Evolutionary conservation across 2,888 invertebrate species (phyloP).

Genomic region (Xanthorhoe spadicearia): DNA sequence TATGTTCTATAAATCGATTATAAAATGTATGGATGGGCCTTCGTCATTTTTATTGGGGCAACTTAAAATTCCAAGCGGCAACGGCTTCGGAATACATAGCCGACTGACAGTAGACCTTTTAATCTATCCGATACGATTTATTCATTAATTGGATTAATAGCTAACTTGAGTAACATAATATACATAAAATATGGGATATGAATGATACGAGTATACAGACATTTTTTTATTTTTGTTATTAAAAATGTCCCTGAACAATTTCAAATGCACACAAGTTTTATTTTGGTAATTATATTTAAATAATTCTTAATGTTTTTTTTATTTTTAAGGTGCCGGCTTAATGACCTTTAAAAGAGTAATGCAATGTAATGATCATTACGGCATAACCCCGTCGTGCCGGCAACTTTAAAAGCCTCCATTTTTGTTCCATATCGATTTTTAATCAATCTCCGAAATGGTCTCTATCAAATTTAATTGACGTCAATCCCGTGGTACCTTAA

Average conservation of each 20-base stretch:
- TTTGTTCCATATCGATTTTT: conserved; percentile 71
- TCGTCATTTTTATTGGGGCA: conserved; percentile 54
- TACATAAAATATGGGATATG: no score
- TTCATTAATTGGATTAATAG: not conserved
- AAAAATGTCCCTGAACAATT: no score
- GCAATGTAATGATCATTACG: no score
- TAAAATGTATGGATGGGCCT: conserved; percentile 51
- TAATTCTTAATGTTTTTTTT: no score
- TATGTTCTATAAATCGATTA: conserved; percentile 48
- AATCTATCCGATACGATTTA: conserved; percentile 26
- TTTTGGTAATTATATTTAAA: no score
- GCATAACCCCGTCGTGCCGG: conserved; percentile 21
- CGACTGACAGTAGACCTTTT: conserved; percentile 8
- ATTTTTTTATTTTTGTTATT: no score
- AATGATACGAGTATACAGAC: no score
- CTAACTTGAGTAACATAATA: not conserved
- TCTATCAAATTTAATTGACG: conserved; percentile 79
- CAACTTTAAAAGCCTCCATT: conserved; percentile 20
- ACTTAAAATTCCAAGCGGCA: conserved; percentile 55
- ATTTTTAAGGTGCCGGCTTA: no score
- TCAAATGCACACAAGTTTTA: no score
- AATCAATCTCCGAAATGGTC: conserved; percentile 75
- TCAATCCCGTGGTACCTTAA: conserved; percentile 64
- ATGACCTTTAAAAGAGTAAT: no score
- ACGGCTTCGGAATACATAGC: conserved; percentile 30